A percentile compares a stretch with the other conserved stretches of the same genome.
Conservation (phyloP, 2,113 vertebrate species). For the human (Homo sapiens) region GRCh38 chr1:177910501-177911000, state of each 20-base stretch:
- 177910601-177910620: not conserved
- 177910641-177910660: not conserved
- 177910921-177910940: not conserved
- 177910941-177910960: not conserved
- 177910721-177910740: not conserved
- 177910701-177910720: not conserved
- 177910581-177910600: not conserved
- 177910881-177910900: not conserved
- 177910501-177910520: not conserved
- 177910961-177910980: not conserved
- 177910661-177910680: not conserved
- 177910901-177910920: not conserved
- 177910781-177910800: too few relatives aligned
- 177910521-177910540: fast-evolving
- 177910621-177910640: not conserved
- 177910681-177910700: not conserved
- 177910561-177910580: not conserved
- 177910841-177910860: not conserved
- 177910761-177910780: not conserved
- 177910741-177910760: not conserved
- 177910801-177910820: not conserved
- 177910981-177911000: not conserved
- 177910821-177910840: not conserved
- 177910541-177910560: not conserved
- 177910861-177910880: not conserved